These are phyloP conservation scores for Liopterus haemorrhoidalis DNA, from an alignment of 2,888 invertebrate genomes.

Conservation along the genomic window DNA sequence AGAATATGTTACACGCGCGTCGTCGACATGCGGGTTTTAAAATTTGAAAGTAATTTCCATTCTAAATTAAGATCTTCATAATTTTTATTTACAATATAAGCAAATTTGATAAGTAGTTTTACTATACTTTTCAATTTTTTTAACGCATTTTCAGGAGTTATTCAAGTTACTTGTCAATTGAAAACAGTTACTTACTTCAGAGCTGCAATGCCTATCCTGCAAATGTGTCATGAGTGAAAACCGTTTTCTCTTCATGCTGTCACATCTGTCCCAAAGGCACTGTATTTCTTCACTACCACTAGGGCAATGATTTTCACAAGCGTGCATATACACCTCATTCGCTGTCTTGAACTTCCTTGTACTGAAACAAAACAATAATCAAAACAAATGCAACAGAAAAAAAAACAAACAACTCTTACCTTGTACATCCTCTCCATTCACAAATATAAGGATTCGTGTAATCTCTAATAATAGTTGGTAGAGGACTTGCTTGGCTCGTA, in stretches of 20 bases:
- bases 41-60: no score
- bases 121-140: no score
- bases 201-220: constrained; percentile 88
- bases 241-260: constrained; percentile 79
- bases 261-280: constrained; percentile 88
- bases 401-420: constrained; percentile 44
- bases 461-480: constrained; percentile 38
- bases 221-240: constrained; percentile 97
- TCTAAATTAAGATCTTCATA: no score
- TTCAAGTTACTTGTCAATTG: neutral
- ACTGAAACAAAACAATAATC: constrained; percentile 32
- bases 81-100: no score
- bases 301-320: constrained; percentile 78
- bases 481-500: constrained; percentile 19
- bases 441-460: constrained; percentile 63
- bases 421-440: constrained; percentile 88
- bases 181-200: constrained; percentile 53
- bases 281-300: constrained; percentile 63
- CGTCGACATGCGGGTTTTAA: no score
- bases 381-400: constrained; percentile 21
- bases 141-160: no score
- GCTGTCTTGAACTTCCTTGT: constrained; percentile 65
- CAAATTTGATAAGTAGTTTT: no score
- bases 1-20: no score
- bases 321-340: constrained; percentile 80